Percentiles rank a stretch among this genome's conserved stretches.
Conservation (phyloP, 2,113 vertebrate genomes). For the Orthochromis indermauri region DNA sequence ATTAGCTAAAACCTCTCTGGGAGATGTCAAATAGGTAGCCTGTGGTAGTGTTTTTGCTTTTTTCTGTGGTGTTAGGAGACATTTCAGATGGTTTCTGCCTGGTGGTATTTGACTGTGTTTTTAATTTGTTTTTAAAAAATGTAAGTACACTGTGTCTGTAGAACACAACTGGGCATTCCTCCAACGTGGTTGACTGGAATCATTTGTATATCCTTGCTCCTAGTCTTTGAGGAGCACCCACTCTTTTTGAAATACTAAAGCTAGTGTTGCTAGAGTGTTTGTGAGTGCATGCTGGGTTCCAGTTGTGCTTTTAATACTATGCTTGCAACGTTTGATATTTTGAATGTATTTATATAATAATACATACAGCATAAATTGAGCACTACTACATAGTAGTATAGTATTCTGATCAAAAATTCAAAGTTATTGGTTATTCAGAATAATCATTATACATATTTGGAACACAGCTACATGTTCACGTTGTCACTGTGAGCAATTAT, state of each 20-base stretch:
- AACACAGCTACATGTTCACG: neutral
- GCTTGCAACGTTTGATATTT: neutral
- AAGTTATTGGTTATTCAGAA: neutral
- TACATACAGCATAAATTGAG: neutral
- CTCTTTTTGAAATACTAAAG: neutral
- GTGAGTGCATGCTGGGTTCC: neutral
- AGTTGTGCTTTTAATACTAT: neutral
- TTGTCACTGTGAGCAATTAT: neutral
- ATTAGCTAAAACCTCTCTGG: neutral
- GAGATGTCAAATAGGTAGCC: neutral
- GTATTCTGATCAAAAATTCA: neutral
- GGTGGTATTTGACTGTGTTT: neutral
- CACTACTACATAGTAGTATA: neutral
- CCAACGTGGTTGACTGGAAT: neutral
- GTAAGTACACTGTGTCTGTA: neutral
- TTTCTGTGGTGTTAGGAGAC: neutral
- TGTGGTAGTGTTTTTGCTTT: neutral
- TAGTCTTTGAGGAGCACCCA: neutral
- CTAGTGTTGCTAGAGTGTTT: neutral
- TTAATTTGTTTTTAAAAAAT: neutral
- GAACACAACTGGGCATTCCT: neutral
- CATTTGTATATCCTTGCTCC: neutral
- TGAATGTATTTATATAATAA: neutral
- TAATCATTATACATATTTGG: neutral
- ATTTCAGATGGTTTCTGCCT: neutral